Base-by-base conservation (phyloP, 2,113 vertebrate species). In the Entomyzon cyanotis region DNA sequence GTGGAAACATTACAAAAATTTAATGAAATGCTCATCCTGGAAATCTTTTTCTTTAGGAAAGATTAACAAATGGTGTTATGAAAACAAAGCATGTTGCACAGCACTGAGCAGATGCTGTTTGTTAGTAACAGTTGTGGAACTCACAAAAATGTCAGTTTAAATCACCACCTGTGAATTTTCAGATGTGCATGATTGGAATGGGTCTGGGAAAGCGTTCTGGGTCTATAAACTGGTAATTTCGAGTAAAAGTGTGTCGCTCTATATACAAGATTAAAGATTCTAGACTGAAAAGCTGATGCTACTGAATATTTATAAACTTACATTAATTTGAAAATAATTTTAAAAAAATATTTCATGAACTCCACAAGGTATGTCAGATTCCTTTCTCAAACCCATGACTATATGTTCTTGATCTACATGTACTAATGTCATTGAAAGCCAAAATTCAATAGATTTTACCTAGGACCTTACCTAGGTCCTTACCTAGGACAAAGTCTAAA, bases 111-210 rank as follows among this genome's bases (percentile, higher is more conserved):
- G 83, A 67, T 78, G 84, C 33, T 84, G 15, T 89, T 78, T 94
- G 37, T 37, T 94, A 70, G 15, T 52, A 84, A 59, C 80, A 89
- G 60, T 84, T 81, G 77, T 87, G 65, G 31, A 78, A 89, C 8
- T 87, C 56, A 87, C 44, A 89, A 89, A 90, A 84, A 84, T 37
- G 73, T 22, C 86, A 73, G 30, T 94, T 94, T 84, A 76, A 93
- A 91, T 87, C 65, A 87, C 35, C 41, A 93, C 60, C 60, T 87
- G 69, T 15, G 8, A 92, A 92, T 78, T 41, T 84, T 56, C 59
- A 84, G 19, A 63, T 68, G 12, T 56, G 15, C 39, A 44, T 30
- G 30, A 41, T 12, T 59, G 23, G 28, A 9, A 83, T 67, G 49
- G 17, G 8, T 55, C 39, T 84, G 30, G 39, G 27, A 91, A 90